Evolutionary conservation across 2,888 invertebrate species (phyloP), one percentile per base, ranked within the genome.

Genomic region (Dynastes maya): DNA sequence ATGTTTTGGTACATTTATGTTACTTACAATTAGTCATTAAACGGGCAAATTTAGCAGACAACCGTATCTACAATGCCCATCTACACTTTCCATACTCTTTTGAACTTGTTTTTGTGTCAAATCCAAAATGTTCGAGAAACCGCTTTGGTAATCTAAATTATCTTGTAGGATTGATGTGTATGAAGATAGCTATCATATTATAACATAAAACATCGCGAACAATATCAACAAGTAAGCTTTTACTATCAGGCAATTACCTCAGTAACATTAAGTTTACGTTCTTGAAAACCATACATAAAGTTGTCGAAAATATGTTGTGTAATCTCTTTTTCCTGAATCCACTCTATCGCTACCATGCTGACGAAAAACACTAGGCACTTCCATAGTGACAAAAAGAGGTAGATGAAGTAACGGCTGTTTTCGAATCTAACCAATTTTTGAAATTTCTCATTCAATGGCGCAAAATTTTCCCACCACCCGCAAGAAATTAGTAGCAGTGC

Each of bases 381-480:
- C 91, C 95, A 93, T 22, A 95, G 82, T 0, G 96, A 92, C 2
- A 95, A 90, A 71, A 93, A 90, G 55, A 94, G 90, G 85, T 96
- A 95, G 0, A 94, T 92, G 84, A 94, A 93, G 84, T 96, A 95
- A 32, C 95, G 91, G 77, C 89, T 85, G 5, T 86, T 85, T 64
- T 86, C 80, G 72, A 87, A 87, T 45, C 83, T 82, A 74, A 83
- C 84, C n/a, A 61, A 6, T 87, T 85, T 61, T 81, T 81, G 70
- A 88, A 88, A 67, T 87, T 84, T 80, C 87, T 85, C 29, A 29
- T 65, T 68, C 16, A 77, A 58, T 11, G 91, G 91, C 4, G 94
- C 90, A 86, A 92, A 96, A 87, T 96, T 96, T 86, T 95, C 94
- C 96, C 96, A 96, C 95, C 96, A 97, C 29, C 94, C 94, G 65